phyloP scores from a whole-genome alignment of 2,888 invertebrate species.

The Leucania comma region DNA sequence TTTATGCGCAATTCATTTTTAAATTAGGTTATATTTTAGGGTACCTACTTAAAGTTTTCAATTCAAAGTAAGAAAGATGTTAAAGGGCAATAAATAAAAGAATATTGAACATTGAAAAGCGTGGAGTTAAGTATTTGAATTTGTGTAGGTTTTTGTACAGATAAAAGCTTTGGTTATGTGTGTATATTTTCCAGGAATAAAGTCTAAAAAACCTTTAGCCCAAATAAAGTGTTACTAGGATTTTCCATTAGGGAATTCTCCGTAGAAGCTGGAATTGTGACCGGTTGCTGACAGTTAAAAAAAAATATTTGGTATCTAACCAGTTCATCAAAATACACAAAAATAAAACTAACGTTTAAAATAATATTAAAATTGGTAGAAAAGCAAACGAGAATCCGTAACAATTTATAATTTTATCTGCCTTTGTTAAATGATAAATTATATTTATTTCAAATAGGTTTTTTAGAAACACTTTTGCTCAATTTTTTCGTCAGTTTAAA shows the following conservation, averaged over 20 bases:
- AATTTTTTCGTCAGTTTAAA: too few species aligned
- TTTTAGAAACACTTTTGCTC: too few species aligned
- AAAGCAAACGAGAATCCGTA: too few species aligned
- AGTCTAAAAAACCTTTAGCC: not conserved
- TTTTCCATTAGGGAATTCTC: constrained; percentile 10
- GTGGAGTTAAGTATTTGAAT: not conserved
- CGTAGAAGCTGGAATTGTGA: not conserved
- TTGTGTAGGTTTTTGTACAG: not conserved
- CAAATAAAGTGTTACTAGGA: not conserved
- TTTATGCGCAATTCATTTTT: constrained; percentile 36
- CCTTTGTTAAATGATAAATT: too few species aligned
- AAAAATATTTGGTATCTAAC: too few species aligned
- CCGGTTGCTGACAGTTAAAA: not conserved
- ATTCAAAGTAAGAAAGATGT: not conserved
- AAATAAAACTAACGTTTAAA: too few species aligned
- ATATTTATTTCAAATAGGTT: too few species aligned
- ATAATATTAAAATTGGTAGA: too few species aligned
- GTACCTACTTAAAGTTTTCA: not conserved
- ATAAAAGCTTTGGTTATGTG: constrained; percentile 16
- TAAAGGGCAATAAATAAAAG: not conserved
- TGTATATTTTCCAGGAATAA: constrained; percentile 2
- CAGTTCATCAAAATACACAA: too few species aligned
- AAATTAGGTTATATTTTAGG: constrained; percentile 9
- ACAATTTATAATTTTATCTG: too few species aligned
- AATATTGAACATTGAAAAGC: not conserved